phyloP scores from a whole-genome alignment of 2,888 invertebrate genomes.

The Drymonia ruficornis region DNA sequence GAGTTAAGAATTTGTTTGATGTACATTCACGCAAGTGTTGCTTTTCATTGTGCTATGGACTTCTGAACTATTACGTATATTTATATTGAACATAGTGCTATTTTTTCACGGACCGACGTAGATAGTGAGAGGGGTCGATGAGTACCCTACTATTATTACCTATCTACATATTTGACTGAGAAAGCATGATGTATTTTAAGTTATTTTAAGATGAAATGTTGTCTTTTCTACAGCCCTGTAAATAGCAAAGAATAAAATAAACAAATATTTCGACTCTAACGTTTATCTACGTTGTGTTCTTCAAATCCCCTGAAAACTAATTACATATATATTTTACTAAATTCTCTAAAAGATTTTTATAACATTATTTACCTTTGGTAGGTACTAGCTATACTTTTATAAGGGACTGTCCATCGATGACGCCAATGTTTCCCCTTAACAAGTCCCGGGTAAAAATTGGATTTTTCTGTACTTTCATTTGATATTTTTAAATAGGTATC shows the following conservation, averaged over 20 bases:
- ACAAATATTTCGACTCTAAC: slow-evolving; percentile 62
- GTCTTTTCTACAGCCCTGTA: slow-evolving; percentile 82
- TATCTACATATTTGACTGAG: slow-evolving; percentile 67
- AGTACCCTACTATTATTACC: slow-evolving; percentile 52
- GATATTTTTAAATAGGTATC: too few species aligned
- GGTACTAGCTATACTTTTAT: too few species aligned
- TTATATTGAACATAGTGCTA: slow-evolving; percentile 63
- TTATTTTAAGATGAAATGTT: slow-evolving; percentile 75
- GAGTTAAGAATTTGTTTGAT: slow-evolving; percentile 70
- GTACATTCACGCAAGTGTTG: slow-evolving; percentile 50
- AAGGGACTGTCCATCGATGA: too few species aligned
- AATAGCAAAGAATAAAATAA: slow-evolving; percentile 69
- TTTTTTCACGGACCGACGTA: slow-evolving; percentile 72
- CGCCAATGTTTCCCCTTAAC: too few species aligned
- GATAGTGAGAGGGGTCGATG: slow-evolving; percentile 53
- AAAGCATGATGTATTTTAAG: slow-evolving; percentile 75
- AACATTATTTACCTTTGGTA: too few species aligned
- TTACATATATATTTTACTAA: too few species aligned
- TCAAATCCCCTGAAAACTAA: too few species aligned
- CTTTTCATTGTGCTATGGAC: slow-evolving; percentile 67
- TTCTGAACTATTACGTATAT: slow-evolving; percentile 61
- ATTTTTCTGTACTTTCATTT: too few species aligned
- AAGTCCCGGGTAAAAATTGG: too few species aligned
- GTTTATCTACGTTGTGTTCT: slow-evolving; percentile 16
- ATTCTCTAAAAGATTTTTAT: too few species aligned